Evolutionary conservation across 2,113 vertebrate species (phyloP).

Genomic region (Silurus asotus): DNA sequence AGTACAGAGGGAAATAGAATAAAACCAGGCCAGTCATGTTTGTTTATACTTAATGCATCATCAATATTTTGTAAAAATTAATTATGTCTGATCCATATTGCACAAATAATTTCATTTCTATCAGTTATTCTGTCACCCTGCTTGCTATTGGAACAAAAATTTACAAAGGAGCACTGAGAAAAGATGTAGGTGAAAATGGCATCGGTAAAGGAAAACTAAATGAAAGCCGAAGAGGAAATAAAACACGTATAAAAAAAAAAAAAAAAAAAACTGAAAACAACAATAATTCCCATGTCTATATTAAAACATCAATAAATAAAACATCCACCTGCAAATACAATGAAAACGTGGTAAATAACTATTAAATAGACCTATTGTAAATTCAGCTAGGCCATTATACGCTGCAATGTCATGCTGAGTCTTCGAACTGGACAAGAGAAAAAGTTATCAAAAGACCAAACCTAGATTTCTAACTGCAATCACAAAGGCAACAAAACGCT

Average conservation of each 20-base stretch:
- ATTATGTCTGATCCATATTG: conserved; percentile 50
- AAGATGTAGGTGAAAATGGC: conserved; percentile 25
- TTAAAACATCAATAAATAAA: conserved; percentile 53
- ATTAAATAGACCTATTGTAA: conserved; percentile 44
- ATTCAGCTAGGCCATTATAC: conserved; percentile 35
- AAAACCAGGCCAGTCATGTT: conserved; percentile 35
- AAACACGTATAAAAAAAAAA: background rate
- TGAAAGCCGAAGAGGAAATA: conserved; percentile 9
- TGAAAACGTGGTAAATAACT: conserved; percentile 34
- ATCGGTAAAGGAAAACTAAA: conserved; percentile 15
- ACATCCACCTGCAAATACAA: conserved; percentile 48
- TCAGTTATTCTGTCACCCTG: conserved; percentile 35
- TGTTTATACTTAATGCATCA: conserved; percentile 1
- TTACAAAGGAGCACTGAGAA: conserved; percentile 39
- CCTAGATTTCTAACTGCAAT: conserved; percentile 22
- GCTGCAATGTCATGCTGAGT: conserved; percentile 45
- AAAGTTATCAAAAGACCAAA: conserved; percentile 20
- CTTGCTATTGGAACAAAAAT: conserved; percentile 25
- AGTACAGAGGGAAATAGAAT: conserved; percentile 36
- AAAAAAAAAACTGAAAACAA: conserved; percentile 17
- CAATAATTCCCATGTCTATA: conserved; percentile 39
- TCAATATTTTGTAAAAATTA: conserved; percentile 21
- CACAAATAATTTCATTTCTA: conserved; percentile 39
- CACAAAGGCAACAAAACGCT: conserved; percentile 32
- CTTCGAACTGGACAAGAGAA: conserved; percentile 29